These are phyloP conservation scores for Digitonthophagus gazella DNA, from an alignment of 2,888 invertebrate genomes.

Conservation along the genomic window DNA sequence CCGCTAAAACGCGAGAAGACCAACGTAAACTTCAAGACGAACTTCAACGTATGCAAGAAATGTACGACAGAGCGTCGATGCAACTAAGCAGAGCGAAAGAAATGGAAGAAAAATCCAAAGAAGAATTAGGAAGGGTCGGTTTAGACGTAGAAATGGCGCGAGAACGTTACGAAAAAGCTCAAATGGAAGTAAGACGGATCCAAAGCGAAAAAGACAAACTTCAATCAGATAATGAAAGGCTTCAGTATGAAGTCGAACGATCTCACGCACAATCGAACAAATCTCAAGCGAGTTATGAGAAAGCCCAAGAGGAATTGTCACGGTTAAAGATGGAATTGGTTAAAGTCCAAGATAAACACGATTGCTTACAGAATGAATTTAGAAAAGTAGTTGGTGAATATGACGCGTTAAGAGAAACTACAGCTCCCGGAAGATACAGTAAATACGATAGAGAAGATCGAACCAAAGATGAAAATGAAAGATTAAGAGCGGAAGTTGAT, in stretches of 20 bases:
- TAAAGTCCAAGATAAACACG: conserved; percentile 88
- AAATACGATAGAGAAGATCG: conserved; percentile 72
- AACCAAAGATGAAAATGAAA: conserved; percentile 72
- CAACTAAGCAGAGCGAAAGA: conserved; percentile 85
- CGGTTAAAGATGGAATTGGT: conserved; percentile 84
- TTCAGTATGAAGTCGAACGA: conserved; percentile 83
- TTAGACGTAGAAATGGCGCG: conserved; percentile 85
- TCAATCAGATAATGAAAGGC: conserved; percentile 77
- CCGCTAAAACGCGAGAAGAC: conserved; percentile 81
- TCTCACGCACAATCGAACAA: conserved; percentile 84
- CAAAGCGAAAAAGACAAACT: conserved; percentile 85
- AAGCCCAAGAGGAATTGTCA: conserved; percentile 86
- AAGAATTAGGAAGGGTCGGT: conserved; percentile 72
- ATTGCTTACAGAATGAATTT: conserved; percentile 78
- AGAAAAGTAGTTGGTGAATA: conserved; percentile 77
- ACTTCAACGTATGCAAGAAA: conserved; percentile 78
- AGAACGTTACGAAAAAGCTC: conserved; percentile 84
- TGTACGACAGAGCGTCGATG: conserved; percentile 83
- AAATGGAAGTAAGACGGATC: conserved; percentile 77
- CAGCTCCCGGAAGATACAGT: conserved; percentile 67
- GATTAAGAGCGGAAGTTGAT: conserved; percentile 78
- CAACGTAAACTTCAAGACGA: conserved; percentile 86
- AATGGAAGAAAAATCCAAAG: conserved; percentile 86
- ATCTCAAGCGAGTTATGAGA: conserved; percentile 80
- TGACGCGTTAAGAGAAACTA: conserved; percentile 77